Evolutionary conservation across 2,797 vertebrate species (phyloP).

Genomic region (Aulostomus chinensis): DNA sequence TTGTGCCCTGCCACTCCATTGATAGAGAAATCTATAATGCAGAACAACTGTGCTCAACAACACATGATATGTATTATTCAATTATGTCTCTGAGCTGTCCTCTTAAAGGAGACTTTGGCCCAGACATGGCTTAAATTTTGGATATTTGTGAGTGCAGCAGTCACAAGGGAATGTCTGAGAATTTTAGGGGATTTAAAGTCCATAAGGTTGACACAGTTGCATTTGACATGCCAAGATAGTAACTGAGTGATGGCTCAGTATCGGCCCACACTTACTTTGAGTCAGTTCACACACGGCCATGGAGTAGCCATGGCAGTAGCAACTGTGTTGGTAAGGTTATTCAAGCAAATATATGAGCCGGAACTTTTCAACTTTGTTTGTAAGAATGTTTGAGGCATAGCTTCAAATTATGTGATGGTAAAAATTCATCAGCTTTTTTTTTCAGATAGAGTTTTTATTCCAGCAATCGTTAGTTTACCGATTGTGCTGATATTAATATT

Average conservation of each 20-base stretch:
- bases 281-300: conserved; percentile 7
- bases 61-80: conserved; percentile 38
- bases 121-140: conserved; percentile 37
- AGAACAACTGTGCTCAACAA: conserved; percentile 46
- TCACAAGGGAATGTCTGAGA: conserved; percentile 40
- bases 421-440: too few relatives aligned
- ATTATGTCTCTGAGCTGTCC: conserved; percentile 22
- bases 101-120: conserved; percentile 25
- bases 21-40: conserved; percentile 23
- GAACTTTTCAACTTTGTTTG: too few relatives aligned
- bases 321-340: too few relatives aligned
- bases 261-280: conserved; percentile 9
- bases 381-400: too few relatives aligned
- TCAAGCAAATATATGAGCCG: too few relatives aligned
- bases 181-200: conserved; percentile 40
- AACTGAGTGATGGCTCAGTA: conserved; percentile 6
- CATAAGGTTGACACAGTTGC: conserved; percentile 21
- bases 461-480: too few relatives aligned
- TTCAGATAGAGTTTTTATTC: too few relatives aligned
- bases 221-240: conserved; percentile 21
- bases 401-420: too few relatives aligned
- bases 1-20: background rate
- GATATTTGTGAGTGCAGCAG: conserved; percentile 27
- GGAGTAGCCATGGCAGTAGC: too few relatives aligned
- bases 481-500: too few relatives aligned